A percentile compares a stretch with the other conserved stretches of the same genome.
Evolutionary conservation across 2,888 invertebrate genomes (phyloP).

Genomic region (Coronaproctus castanopsis): DNA sequence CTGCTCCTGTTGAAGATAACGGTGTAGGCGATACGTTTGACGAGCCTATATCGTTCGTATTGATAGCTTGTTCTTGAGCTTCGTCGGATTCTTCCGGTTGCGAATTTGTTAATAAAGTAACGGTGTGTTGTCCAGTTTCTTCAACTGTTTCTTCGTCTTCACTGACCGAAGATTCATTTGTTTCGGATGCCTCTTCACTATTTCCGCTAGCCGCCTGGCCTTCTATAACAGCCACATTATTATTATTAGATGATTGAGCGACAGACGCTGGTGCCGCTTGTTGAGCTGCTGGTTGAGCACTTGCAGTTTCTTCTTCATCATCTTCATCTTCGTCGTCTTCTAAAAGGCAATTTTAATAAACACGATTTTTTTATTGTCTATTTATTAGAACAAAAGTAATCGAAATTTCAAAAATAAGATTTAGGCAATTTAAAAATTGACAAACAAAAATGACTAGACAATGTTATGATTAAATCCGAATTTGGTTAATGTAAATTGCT

Average conservation of each 20-base stretch:
- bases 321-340: conserved; percentile 33
- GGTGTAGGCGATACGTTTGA: conserved; percentile 21
- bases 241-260: conserved; percentile 22
- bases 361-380: no score
- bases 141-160: conserved; percentile 29
- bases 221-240: conserved; percentile 25
- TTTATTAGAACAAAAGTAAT: no score
- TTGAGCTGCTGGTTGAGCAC: conserved; percentile 28
- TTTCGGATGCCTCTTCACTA: conserved; percentile 25
- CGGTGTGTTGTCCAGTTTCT: conserved; percentile 23
- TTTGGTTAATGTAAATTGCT: no score
- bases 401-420: no score
- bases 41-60: conserved; percentile 18
- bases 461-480: no score
- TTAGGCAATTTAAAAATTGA: no score
- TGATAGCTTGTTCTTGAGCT: conserved; percentile 13
- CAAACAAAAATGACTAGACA: no score
- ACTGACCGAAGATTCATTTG: conserved; percentile 26
- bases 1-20: conserved; percentile 18
- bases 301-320: conserved; percentile 23
- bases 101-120: conserved; percentile 20
- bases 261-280: conserved; percentile 30
- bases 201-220: conserved; percentile 23
- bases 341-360: conserved; percentile 20
- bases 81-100: conserved; percentile 16